phyloP scores from a whole-genome alignment of 1,140 invertebrate species.

The Mylabris phalerata region DNA sequence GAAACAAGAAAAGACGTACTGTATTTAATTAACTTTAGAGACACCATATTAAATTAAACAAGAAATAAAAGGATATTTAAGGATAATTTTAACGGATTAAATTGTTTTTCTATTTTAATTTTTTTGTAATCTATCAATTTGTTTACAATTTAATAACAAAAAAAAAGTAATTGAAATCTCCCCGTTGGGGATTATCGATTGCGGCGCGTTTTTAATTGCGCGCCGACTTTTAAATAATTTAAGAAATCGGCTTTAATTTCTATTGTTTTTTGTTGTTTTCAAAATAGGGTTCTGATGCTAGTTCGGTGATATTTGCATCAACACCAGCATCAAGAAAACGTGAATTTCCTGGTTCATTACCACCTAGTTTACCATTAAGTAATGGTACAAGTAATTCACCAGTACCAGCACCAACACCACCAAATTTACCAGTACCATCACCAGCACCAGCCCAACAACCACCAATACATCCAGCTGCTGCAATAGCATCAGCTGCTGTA shows the following conservation, averaged over 20 bases:
- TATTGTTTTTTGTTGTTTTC: neutral
- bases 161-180: neutral
- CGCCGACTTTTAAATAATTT: neutral
- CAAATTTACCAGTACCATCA: constrained; percentile 48
- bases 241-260: neutral
- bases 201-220: constrained; percentile 35
- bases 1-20: too few relatives aligned
- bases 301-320: constrained; percentile 67
- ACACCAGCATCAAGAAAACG: constrained; percentile 52
- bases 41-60: too few relatives aligned
- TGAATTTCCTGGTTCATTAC: constrained; percentile 47
- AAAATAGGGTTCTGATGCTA: constrained; percentile 54
- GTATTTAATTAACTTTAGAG: too few relatives aligned
- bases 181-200: constrained; percentile 30
- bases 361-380: constrained; percentile 38
- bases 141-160: too few relatives aligned
- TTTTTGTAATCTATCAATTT: too few relatives aligned
- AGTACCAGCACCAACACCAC: constrained; percentile 36
- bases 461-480: constrained; percentile 38
- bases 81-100: too few relatives aligned
- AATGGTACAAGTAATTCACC: constrained; percentile 37
- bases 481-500: constrained; percentile 31
- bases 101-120: too few relatives aligned
- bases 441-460: constrained; percentile 45
- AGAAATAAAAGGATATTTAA: too few relatives aligned